Percentiles rank a stretch among this genome's conserved stretches.
Evolutionary conservation across 2,797 vertebrate genomes (phyloP).

Genomic region (Lepilemur ruficaudatus): DNA sequence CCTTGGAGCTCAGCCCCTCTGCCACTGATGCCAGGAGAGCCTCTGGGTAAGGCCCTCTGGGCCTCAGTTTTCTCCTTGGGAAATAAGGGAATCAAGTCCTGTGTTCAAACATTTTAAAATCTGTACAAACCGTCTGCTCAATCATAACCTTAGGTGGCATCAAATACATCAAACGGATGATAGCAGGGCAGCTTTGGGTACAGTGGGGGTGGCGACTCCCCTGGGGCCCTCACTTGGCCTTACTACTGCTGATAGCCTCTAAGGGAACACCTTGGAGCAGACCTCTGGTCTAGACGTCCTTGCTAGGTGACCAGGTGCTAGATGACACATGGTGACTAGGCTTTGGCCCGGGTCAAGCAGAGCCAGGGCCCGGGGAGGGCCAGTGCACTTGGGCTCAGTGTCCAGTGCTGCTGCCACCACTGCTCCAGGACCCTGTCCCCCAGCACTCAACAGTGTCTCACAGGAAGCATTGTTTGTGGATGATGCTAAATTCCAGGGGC

Average conservation of each 20-base stretch:
- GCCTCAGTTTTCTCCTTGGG: not conserved
- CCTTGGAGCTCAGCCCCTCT: not conserved
- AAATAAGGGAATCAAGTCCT: not conserved
- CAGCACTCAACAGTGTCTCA: not conserved
- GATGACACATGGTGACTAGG: rapidly evolving
- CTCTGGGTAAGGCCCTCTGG: not conserved
- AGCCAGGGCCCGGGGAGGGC: not conserved
- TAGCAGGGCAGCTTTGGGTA: not conserved
- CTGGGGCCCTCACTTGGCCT: not conserved
- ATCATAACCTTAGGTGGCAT: not conserved
- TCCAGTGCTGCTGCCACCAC: not conserved
- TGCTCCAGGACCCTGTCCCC: not conserved
- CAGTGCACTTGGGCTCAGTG: not conserved
- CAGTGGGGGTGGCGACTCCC: not conserved
- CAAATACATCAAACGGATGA: not conserved
- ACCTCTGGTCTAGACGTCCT: not conserved
- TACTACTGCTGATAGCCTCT: not conserved
- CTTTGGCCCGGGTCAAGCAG: not conserved
- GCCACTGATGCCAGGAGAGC: not conserved
- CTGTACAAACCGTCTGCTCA: not conserved
- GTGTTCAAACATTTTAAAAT: not conserved
- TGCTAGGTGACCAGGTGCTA: not conserved
- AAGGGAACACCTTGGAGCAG: not conserved
- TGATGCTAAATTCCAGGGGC: not conserved
- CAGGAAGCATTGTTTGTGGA: not conserved